Conservation (phyloP, 2,888 invertebrate genomes). For the Argynnis bischoffii region DNA sequence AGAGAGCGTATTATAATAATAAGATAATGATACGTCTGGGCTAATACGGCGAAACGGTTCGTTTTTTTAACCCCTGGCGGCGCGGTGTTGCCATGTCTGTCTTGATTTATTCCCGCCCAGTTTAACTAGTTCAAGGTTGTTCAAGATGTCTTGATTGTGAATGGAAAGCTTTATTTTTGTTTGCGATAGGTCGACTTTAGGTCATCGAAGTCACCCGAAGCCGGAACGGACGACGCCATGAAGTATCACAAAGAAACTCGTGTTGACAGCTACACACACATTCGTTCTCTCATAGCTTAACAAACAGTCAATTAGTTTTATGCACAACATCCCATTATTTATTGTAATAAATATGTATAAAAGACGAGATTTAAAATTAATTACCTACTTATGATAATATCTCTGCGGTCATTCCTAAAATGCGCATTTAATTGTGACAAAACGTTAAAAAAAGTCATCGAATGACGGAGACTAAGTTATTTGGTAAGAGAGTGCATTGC, state of each 20-base stretch:
- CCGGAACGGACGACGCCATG: slow-evolving; percentile 60
- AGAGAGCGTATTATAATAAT: slow-evolving; percentile 64
- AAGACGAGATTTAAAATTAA: slow-evolving; percentile 70
- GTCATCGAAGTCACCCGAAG: slow-evolving; percentile 68
- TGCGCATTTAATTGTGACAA: slow-evolving; percentile 68
- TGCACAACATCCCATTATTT: slow-evolving; percentile 52
- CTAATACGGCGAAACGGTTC: slow-evolving; percentile 62
- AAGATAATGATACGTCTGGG: slow-evolving; percentile 77
- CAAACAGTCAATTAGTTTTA: slow-evolving; percentile 45
- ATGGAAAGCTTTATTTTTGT: slow-evolving; percentile 72
- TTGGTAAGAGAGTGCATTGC: slow-evolving; percentile 74
- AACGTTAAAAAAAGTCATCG: slow-evolving; percentile 62
- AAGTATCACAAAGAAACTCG: slow-evolving; percentile 60
- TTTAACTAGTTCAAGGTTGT: slow-evolving; percentile 79
- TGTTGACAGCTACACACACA: slow-evolving; percentile 39
- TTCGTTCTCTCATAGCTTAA: slow-evolving; percentile 16
- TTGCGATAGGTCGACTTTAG: slow-evolving; percentile 72
- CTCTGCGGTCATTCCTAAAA: slow-evolving; percentile 60
- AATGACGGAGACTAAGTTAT: slow-evolving; percentile 70
- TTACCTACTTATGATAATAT: slow-evolving; percentile 73
- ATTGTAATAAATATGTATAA: slow-evolving; percentile 59
- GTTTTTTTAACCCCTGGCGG: slow-evolving; percentile 56
- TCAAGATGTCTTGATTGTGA: slow-evolving; percentile 59
- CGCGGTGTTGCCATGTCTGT: slow-evolving; percentile 66
- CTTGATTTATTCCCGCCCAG: slow-evolving; percentile 67